These are phyloP conservation scores for Anthonomus grandis DNA, from an alignment of 1,140 invertebrate genomes.

Conservation along the genomic window DNA sequence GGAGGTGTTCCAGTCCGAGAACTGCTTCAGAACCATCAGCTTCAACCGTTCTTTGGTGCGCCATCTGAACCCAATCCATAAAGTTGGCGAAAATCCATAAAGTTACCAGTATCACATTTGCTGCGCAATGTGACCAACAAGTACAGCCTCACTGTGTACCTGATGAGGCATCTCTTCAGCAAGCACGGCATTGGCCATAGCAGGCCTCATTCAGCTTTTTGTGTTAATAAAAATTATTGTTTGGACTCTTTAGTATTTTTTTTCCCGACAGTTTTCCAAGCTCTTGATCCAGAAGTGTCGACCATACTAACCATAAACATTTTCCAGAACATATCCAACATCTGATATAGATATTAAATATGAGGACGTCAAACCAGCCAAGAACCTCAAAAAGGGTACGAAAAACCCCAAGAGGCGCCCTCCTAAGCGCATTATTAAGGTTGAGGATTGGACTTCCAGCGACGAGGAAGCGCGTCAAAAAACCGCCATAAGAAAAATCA, in stretches of 20 bases:
- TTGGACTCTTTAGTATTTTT: too few relatives aligned
- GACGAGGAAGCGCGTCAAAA: too few relatives aligned
- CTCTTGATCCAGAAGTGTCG: too few relatives aligned
- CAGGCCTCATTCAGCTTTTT: too few relatives aligned
- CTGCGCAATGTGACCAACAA: slow-evolving; percentile 51
- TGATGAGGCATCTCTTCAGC: slow-evolving; percentile 53
- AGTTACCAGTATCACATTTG: slow-evolving; percentile 42
- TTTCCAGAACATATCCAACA: too few relatives aligned
- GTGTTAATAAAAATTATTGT: too few relatives aligned
- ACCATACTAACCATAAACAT: too few relatives aligned
- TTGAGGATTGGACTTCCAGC: neutral
- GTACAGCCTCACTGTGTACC: slow-evolving; percentile 48
- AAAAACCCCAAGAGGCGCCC: too few relatives aligned
- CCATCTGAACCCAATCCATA: slow-evolving; percentile 34
- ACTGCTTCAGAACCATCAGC: slow-evolving; percentile 37
- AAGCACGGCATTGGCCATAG: neutral
- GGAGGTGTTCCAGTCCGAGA: slow-evolving; percentile 28
- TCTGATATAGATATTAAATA: too few relatives aligned
- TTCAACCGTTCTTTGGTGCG: slow-evolving; percentile 34
- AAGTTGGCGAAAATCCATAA: slow-evolving; percentile 30
- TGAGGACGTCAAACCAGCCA: too few relatives aligned
- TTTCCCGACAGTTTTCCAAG: too few relatives aligned
- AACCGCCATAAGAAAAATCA: neutral
- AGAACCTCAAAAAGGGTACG: too few relatives aligned
- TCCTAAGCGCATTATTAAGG: neutral